A percentile compares a stretch with the other conserved stretches of the same genome.
phyloP scores from a whole-genome alignment of 1,140 invertebrate species.

The Triops longicaudatus region DNA sequence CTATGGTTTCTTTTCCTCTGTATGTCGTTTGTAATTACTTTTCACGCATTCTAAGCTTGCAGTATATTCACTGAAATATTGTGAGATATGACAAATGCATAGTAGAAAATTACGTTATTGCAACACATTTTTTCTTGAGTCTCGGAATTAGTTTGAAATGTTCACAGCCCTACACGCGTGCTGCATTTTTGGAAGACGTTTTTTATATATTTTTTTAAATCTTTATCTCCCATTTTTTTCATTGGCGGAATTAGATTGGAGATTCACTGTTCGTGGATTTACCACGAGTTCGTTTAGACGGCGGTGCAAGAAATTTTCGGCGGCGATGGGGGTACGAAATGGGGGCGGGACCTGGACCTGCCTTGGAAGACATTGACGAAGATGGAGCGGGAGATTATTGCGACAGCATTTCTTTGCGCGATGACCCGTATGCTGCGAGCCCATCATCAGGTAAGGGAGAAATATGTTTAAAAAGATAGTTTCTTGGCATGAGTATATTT shows the following conservation, averaged over 20 bases:
- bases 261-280: conserved; percentile 53
- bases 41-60: too few relatives aligned
- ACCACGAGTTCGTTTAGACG: conserved; percentile 58
- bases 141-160: too few relatives aligned
- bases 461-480: background rate
- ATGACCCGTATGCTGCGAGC: conserved; percentile 17
- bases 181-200: background rate
- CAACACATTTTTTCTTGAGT: too few relatives aligned
- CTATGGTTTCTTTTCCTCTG: too few relatives aligned
- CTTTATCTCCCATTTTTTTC: background rate
- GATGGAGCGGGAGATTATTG: conserved; percentile 24
- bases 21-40: too few relatives aligned
- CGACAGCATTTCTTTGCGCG: conserved; percentile 26
- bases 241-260: conserved; percentile 41
- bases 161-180: background rate
- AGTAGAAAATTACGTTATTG: too few relatives aligned
- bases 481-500: background rate
- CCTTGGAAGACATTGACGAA: conserved; percentile 42
- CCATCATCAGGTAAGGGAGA: background rate
- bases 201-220: background rate
- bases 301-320: conserved; percentile 51
- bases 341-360: conserved; percentile 51
- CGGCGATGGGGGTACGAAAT: conserved; percentile 55
- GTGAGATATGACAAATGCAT: too few relatives aligned
- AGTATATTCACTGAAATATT: too few relatives aligned